Base-by-base conservation (phyloP, 2,888 invertebrate genomes). In the Neoascia interrupta region DNA sequence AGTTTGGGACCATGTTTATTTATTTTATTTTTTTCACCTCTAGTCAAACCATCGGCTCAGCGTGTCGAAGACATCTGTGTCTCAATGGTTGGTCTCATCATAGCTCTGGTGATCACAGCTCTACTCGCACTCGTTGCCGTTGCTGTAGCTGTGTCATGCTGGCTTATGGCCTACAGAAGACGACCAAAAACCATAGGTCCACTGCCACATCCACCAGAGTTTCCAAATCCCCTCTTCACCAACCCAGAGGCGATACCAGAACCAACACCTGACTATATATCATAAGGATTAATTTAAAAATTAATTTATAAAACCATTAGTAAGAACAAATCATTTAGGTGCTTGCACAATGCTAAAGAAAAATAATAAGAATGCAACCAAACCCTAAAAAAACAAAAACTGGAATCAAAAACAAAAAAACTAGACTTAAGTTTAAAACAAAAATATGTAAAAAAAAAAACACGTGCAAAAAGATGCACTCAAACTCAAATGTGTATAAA, bases 121-220 rank as follows among this genome's bases (percentile, higher is more conserved):
- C 91, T 97, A 79, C 90, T 97, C 85, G 97, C 97, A 69, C 91
- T 97, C 81, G 97, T 97, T 72, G 97, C 97, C 68, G 97, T 97
- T 66, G 97, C 97, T 21, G 95, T 97, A 53, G 97, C 97, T 66
- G 97, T 97, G 69, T 97, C 96, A 80, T 97, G 97, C 89, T 97
- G 97, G 97, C 91, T 97, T 82, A 95, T 97, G 92, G 97, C 97
- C 84, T 97, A 97, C 90, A 90, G 97, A 83, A 92, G 96, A 84
- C 92, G 95, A 86, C 95, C 96, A 56, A 96, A 96, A 85, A 92
- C 95, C 54, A 92, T 95, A 81, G 97, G 97, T 36, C 97, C 97
- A 45, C 91, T 97, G 84, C 97, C 97, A 82, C 97, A 97, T 91
- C 97, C 97, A 83, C 95, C 97, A 81, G 97, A 97, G 90, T 97